Evolutionary conservation across 1,140 invertebrate genomes (phyloP).

Genomic region (Nautilus pompilius): DNA sequence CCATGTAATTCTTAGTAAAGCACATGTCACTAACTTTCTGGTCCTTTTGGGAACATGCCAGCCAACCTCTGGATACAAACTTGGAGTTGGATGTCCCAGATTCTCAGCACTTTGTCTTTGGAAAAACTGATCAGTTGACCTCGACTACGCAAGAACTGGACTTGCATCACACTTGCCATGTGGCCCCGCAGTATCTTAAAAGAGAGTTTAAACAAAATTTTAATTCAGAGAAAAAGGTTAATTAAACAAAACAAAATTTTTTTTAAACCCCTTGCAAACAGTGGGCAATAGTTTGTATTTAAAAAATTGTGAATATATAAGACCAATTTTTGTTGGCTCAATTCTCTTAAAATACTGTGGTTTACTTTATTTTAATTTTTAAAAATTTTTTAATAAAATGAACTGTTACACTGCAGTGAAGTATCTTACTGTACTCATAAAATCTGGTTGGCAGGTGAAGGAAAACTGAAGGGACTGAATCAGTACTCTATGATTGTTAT

Average conservation of each 20-base stretch:
- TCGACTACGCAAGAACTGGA: slow-evolving; percentile 48
- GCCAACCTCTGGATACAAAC: slow-evolving; percentile 53
- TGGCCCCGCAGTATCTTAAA: slow-evolving; percentile 51
- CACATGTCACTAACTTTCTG: slow-evolving; percentile 37
- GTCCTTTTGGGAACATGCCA: slow-evolving; percentile 55
- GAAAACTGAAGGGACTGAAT: not conserved
- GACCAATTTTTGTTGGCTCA: too few species aligned
- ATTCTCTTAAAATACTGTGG: too few species aligned
- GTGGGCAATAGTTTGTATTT: too few species aligned
- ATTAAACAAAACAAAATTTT: too few species aligned
- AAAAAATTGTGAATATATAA: too few species aligned
- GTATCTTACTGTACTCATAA: too few species aligned
- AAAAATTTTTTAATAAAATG: too few species aligned
- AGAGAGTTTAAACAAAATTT: not conserved
- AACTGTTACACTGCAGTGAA: too few species aligned
- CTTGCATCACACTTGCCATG: slow-evolving; percentile 52
- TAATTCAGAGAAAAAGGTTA: not conserved
- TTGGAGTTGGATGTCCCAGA: slow-evolving; percentile 57
- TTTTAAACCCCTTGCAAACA: too few species aligned
- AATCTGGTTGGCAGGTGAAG: not conserved
- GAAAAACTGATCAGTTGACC: slow-evolving; percentile 54
- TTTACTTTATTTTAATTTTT: too few species aligned
- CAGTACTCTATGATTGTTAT: too few species aligned
- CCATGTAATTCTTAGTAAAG: too few species aligned
- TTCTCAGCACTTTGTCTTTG: slow-evolving; percentile 54